A percentile compares a stretch with the other conserved stretches of the same genome.
Evolutionary conservation across 2,888 invertebrate species (phyloP).

Genomic region (Drosophila subquinaria): DNA sequence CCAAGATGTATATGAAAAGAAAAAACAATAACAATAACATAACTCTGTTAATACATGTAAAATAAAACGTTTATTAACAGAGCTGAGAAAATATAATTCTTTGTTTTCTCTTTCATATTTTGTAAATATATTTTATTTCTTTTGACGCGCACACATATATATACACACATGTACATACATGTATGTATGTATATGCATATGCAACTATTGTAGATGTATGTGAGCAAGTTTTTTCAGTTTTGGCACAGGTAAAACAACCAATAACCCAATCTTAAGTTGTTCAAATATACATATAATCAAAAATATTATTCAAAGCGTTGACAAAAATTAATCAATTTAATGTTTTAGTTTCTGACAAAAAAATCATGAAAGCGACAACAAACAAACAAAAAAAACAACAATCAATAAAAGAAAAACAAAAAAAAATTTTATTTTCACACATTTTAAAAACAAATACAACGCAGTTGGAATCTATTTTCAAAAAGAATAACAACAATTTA

Average conservation of each 20-base stretch:
- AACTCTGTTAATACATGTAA: constrained; percentile 16
- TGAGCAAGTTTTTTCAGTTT: constrained; percentile 19
- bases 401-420: constrained; percentile 8
- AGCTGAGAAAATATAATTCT: neutral
- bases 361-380: neutral
- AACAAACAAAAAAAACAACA: neutral
- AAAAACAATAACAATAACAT: constrained; percentile 10
- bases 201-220: constrained; percentile 1
- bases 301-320: constrained; percentile 8
- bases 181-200: constrained; percentile 1
- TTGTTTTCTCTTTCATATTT: constrained; percentile 19
- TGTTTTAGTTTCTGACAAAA: constrained; percentile 23
- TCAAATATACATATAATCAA: neutral
- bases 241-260: constrained; percentile 1
- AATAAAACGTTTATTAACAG: constrained; percentile 8
- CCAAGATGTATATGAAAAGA: neutral
- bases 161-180: constrained; percentile 3
- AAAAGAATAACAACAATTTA: constrained; percentile 45
- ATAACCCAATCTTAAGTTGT: constrained; percentile 19
- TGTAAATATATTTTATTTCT: constrained; percentile 43
- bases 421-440: constrained; percentile 49
- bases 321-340: constrained; percentile 1
- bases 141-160: constrained; percentile 19
- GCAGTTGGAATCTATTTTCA: constrained; percentile 50
- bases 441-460: constrained; percentile 25